These are phyloP conservation scores for Euclidia mi DNA, from an alignment of 2,888 invertebrate genomes.

Conservation along the genomic window DNA sequence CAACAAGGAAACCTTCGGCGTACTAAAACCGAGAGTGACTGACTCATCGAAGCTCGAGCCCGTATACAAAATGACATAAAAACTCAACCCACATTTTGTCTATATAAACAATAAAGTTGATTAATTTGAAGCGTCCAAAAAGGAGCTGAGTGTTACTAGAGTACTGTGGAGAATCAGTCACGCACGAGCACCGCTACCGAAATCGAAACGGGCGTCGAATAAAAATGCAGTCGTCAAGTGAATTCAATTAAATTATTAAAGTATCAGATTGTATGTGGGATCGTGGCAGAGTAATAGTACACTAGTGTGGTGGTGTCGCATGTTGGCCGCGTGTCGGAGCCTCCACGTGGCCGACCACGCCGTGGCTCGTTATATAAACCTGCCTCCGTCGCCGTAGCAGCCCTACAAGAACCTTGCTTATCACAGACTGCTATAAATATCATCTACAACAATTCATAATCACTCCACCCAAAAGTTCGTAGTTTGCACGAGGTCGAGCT, in stretches of 20 bases:
- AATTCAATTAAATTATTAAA: constrained; percentile 31
- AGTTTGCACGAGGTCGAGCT: constrained; percentile 50
- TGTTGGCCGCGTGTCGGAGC: constrained; percentile 58
- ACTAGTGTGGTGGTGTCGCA: constrained; percentile 56
- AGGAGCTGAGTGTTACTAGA: constrained; percentile 4
- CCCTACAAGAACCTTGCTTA: constrained; percentile 41
- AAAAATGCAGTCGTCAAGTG: constrained; percentile 18
- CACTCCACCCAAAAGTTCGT: constrained; percentile 32
- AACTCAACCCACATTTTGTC: constrained; percentile 51
- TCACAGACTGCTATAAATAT: constrained; percentile 13
- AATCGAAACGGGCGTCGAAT: constrained; percentile 26
- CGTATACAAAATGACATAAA: constrained; percentile 44
- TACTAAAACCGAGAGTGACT: constrained; percentile 41
- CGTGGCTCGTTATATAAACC: constrained; percentile 74
- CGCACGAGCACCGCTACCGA: constrained; percentile 19
- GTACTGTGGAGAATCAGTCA: constrained; percentile 23
- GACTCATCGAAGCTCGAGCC: constrained; percentile 31
- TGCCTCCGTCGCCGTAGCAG: constrained; percentile 36
- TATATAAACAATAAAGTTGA: constrained; percentile 29
- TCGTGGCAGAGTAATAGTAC: constrained; percentile 54
- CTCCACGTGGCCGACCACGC: constrained; percentile 72
- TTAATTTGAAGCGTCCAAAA: constrained; percentile 11
- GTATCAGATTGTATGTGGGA: constrained; percentile 41
- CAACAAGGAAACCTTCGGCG: constrained; percentile 35
- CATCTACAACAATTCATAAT: constrained; percentile 30